These are phyloP conservation scores for Pseudorhombus dupliciocellatus DNA, from an alignment of 2,113 vertebrate species.

Conservation along the genomic window DNA sequence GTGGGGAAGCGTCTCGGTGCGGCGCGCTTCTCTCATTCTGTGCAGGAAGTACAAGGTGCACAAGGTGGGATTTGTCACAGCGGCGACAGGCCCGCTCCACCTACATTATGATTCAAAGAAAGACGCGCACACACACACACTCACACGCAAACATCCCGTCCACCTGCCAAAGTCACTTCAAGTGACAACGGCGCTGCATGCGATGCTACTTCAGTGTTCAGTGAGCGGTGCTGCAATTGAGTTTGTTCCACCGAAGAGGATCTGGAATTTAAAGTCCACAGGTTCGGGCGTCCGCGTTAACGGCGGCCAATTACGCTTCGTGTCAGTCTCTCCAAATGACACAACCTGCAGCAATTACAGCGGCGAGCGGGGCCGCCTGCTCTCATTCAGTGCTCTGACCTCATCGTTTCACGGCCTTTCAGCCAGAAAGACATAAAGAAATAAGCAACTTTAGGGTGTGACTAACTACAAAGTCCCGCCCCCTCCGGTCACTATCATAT, in stretches of 20 bases:
- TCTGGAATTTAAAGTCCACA: constrained; percentile 63
- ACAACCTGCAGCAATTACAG: constrained; percentile 66
- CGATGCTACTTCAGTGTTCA: constrained; percentile 75
- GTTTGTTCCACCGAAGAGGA: constrained; percentile 76
- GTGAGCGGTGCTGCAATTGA: constrained; percentile 72
- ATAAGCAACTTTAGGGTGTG: constrained; percentile 1
- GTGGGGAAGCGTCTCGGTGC: constrained; percentile 58
- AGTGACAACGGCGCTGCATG: constrained; percentile 66
- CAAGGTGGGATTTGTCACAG: constrained; percentile 73
- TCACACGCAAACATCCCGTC: constrained; percentile 26
- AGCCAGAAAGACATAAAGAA: background rate
- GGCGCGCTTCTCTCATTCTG: constrained; percentile 49
- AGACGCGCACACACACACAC: constrained; percentile 11
- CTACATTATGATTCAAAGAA: constrained; percentile 65
- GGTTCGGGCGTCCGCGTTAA: constrained; percentile 57
- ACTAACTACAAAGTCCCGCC: background rate
- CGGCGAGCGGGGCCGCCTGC: constrained; percentile 41
- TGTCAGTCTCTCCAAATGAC: constrained; percentile 53
- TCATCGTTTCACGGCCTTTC: constrained; percentile 20
- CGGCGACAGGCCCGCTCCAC: constrained; percentile 66
- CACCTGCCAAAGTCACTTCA: constrained; percentile 66
- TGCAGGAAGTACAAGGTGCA: constrained; percentile 67
- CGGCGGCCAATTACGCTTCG: constrained; percentile 62
- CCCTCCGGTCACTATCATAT: background rate
- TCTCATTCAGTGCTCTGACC: constrained; percentile 47